Evolutionary conservation across 2,113 vertebrate species (phyloP).

Genomic region (Tetrax tetrax): DNA sequence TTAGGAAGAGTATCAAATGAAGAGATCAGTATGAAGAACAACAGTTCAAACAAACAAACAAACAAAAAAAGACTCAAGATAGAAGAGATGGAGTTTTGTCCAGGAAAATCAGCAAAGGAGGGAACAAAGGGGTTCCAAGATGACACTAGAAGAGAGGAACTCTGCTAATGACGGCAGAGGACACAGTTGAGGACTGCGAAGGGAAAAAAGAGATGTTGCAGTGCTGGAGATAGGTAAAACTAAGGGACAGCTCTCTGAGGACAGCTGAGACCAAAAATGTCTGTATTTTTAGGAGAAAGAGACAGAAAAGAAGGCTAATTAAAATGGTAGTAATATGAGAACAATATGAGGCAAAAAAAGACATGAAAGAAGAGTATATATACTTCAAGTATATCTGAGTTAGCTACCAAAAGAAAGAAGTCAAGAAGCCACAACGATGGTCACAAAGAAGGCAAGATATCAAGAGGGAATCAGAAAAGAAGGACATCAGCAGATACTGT

Average conservation of each 20-base stretch:
- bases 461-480: neutral
- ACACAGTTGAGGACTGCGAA: neutral
- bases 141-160: neutral
- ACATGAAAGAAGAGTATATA: conserved; percentile 1
- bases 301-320: neutral
- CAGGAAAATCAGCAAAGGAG: neutral
- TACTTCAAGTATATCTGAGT: neutral
- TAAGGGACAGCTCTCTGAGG: neutral
- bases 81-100: neutral
- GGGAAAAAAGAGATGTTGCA: neutral
- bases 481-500: neutral
- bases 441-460: neutral
- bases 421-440: neutral
- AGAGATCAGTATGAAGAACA: neutral
- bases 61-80: neutral
- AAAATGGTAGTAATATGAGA: neutral
- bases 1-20: neutral
- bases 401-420: neutral
- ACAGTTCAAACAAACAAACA: neutral
- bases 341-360: neutral
- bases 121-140: neutral
- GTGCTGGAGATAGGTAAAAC: neutral
- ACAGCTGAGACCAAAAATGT: neutral
- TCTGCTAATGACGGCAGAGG: neutral
- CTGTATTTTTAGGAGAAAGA: neutral